phyloP scores from a whole-genome alignment of 2,797 vertebrate species.

The Ptychadena robeensis region DNA sequence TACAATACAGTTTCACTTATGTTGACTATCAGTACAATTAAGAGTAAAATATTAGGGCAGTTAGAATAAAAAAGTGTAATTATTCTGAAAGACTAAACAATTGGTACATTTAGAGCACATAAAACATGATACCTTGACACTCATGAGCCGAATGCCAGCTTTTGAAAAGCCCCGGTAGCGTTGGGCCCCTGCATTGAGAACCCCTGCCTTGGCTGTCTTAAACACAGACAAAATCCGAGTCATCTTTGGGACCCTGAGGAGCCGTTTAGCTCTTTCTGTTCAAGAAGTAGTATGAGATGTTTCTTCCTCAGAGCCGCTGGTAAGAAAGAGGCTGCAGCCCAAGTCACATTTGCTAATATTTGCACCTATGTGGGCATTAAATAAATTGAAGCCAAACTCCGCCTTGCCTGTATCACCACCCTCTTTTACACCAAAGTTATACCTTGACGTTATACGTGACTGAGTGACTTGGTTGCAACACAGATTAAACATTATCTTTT shows the following conservation, averaged over 20 bases:
- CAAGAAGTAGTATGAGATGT: conserved; percentile 19
- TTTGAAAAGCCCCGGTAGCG: conserved; percentile 70
- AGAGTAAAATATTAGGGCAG: neutral
- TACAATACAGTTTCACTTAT: too few relatives aligned
- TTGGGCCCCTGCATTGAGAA: conserved; percentile 67
- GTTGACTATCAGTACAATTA: too few relatives aligned
- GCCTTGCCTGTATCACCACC: conserved; percentile 68
- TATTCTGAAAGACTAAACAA: neutral
- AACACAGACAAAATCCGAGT: conserved; percentile 83
- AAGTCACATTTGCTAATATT: conserved; percentile 67
- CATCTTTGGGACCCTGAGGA: conserved; percentile 74
- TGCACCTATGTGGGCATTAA: conserved; percentile 57
- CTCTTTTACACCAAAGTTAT: conserved; percentile 53
- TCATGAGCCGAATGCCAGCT: conserved; percentile 74
- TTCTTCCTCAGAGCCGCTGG: conserved; percentile 6
- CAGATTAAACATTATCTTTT: conserved; percentile 60
- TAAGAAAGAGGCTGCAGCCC: conserved; percentile 28
- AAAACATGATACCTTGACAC: conserved; percentile 82
- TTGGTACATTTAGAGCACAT: neutral
- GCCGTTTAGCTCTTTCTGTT: conserved; percentile 40
- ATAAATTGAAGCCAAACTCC: conserved; percentile 67
- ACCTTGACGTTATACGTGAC: conserved; percentile 28
- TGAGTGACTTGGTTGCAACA: conserved; percentile 62
- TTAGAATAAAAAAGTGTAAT: neutral
- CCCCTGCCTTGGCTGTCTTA: conserved; percentile 76